Conservation (phyloP, 2,888 invertebrate genomes). For the Tenodera sinensis region DNA sequence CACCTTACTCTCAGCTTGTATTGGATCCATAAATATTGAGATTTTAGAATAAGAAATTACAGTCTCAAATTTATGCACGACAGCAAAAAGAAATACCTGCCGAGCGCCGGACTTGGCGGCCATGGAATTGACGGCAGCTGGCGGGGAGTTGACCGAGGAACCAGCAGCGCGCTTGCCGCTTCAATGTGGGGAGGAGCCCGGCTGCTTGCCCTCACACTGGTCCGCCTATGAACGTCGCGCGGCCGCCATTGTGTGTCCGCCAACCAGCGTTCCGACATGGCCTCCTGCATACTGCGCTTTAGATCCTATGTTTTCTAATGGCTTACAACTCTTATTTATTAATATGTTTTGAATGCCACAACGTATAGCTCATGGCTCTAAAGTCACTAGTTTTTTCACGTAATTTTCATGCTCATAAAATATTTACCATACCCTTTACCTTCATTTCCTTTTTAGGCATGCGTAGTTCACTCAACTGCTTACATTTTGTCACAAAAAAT, state of each 20-base stretch:
- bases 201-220: neutral
- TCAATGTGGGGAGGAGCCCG: neutral
- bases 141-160: neutral
- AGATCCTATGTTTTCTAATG: too few relatives aligned
- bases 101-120: neutral
- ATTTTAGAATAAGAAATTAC: neutral
- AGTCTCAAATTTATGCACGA: neutral
- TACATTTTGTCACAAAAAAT: too few relatives aligned
- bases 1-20: neutral
- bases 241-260: neutral
- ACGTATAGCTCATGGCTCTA: too few relatives aligned
- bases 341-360: too few relatives aligned
- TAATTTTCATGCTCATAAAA: too few relatives aligned
- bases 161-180: neutral
- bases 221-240: neutral
- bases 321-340: too few relatives aligned
- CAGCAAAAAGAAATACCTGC: neutral
- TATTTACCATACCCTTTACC: too few relatives aligned
- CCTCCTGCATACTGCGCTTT: neutral
- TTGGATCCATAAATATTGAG: neutral
- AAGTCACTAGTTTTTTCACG: too few relatives aligned
- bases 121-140: conserved; percentile 5
- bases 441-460: too few relatives aligned
- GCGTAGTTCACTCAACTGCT: too few relatives aligned
- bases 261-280: conserved; percentile 1